Evolutionary conservation across 2,797 vertebrate species (phyloP).

Genomic region (Ctenosaura bakeri): DNA sequence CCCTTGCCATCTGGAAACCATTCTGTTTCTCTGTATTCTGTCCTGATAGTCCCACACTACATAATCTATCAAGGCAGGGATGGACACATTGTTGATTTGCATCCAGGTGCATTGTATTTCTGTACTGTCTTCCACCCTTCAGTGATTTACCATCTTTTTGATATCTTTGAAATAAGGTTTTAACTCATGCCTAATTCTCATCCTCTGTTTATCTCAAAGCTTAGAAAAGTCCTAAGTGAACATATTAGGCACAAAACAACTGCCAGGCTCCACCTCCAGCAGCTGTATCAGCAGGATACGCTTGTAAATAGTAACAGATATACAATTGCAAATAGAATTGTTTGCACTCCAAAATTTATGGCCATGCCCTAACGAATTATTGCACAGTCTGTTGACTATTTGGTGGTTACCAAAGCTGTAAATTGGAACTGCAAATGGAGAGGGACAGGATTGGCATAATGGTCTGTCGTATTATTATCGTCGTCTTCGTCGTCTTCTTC

Average conservation of each 20-base stretch:
- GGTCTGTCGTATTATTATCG: no score
- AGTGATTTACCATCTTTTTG: background rate
- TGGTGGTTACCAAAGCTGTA: slow-evolving; percentile 30
- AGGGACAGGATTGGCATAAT: no score
- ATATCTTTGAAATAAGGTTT: background rate
- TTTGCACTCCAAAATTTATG: slow-evolving; percentile 46
- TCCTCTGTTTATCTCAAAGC: background rate
- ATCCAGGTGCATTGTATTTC: background rate
- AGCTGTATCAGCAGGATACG: slow-evolving; percentile 23
- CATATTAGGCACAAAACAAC: background rate
- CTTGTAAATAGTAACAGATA: slow-evolving; percentile 40
- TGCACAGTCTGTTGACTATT: slow-evolving; percentile 35
- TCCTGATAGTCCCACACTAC: no score
- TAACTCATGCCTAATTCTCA: background rate
- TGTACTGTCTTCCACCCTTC: background rate
- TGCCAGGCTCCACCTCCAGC: background rate
- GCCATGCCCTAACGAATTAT: slow-evolving; percentile 43
- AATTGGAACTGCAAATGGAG: accelerated
- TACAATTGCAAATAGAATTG: slow-evolving; percentile 42
- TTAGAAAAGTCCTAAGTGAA: background rate
- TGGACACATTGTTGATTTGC: background rate
- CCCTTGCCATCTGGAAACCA: no score
- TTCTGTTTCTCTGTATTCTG: no score
- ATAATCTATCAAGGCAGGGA: background rate
- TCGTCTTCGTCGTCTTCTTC: no score